Evolutionary conservation across 2,113 vertebrate genomes (phyloP).

Genomic region (Chauna torquata): DNA sequence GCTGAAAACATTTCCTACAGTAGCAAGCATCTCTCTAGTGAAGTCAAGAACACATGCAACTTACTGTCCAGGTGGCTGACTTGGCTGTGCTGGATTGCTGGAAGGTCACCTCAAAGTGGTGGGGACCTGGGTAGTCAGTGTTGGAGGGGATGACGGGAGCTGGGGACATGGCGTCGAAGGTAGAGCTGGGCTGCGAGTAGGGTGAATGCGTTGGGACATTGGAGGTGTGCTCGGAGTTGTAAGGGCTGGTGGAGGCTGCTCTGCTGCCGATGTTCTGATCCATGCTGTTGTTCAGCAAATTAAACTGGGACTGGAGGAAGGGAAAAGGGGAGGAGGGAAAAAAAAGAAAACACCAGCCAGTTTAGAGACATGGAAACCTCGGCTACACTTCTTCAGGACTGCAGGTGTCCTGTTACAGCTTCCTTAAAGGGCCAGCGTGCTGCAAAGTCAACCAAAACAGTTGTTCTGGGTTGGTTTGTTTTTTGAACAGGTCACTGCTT

Average conservation of each 20-base stretch:
- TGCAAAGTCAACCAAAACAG: conserved; percentile 55
- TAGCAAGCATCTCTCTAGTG: neutral
- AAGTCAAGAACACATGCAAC: conserved; percentile 52
- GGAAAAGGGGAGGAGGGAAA: conserved; percentile 69
- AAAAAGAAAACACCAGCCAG: conserved; percentile 78
- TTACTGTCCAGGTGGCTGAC: conserved; percentile 99
- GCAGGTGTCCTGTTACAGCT: conserved; percentile 86
- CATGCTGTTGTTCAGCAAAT: conserved; percentile 98
- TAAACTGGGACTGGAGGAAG: conserved; percentile 94
- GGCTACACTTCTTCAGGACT: conserved; percentile 53
- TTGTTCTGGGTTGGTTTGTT: neutral
- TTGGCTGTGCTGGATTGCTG: conserved; percentile 99
- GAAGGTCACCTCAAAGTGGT: conserved; percentile 97
- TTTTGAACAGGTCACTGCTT: conserved; percentile 69
- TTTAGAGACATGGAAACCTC: conserved; percentile 77
- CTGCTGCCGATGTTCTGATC: conserved; percentile 93
- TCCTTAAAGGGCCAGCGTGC: conserved; percentile 78
- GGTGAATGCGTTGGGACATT: conserved; percentile 94
- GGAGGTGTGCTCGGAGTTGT: conserved; percentile 93
- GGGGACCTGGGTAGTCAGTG: conserved; percentile 95
- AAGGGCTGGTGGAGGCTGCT: conserved; percentile 92
- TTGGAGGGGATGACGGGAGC: conserved; percentile 98
- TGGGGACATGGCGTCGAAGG: conserved; percentile 96
- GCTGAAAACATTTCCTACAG: rapidly evolving
- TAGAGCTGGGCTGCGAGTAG: conserved; percentile 98